Conservation (phyloP, 2,797 vertebrate species). For the Microchirus variegatus region DNA sequence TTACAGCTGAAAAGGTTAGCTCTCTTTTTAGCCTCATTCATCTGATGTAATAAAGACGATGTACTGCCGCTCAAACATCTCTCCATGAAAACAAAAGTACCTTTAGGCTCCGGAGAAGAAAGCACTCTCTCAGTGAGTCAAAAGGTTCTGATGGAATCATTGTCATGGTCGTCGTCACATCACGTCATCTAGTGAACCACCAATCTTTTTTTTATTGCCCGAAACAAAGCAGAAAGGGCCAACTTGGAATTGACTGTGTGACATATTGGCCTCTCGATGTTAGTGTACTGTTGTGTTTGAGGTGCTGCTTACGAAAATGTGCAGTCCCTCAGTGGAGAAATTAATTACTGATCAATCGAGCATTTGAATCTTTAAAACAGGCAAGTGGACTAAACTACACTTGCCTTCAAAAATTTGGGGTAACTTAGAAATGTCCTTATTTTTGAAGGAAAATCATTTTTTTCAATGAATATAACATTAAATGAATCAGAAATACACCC, state of each 20-base stretch:
- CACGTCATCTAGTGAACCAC: slow-evolving; percentile 64
- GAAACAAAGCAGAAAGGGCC: slow-evolving; percentile 72
- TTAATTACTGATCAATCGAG: slow-evolving; percentile 9
- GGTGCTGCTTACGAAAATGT: slow-evolving; percentile 40
- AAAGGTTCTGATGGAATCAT: slow-evolving; percentile 58
- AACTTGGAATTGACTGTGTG: slow-evolving; percentile 70
- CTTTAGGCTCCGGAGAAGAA: slow-evolving; percentile 34
- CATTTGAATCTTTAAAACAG: neutral
- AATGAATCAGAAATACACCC: no score
- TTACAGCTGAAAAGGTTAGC: slow-evolving; percentile 75
- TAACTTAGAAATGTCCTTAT: no score
- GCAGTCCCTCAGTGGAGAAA: slow-evolving; percentile 19
- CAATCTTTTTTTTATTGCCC: slow-evolving; percentile 64
- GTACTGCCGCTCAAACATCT: slow-evolving; percentile 16
- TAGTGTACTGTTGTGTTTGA: slow-evolving; percentile 37
- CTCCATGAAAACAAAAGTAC: slow-evolving; percentile 43
- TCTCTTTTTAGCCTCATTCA: slow-evolving; percentile 54
- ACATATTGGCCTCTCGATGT: slow-evolving; percentile 55
- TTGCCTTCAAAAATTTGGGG: no score
- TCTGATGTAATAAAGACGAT: slow-evolving; percentile 55
- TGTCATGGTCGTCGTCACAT: slow-evolving; percentile 61
- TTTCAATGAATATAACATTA: no score
- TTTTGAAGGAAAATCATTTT: no score
- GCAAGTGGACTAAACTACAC: no score
- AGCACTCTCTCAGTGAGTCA: slow-evolving; percentile 41